Evolutionary conservation across 2,888 invertebrate genomes (phyloP), one percentile per base, ranked within the genome.

Genomic region (Cheilosia grossa): DNA sequence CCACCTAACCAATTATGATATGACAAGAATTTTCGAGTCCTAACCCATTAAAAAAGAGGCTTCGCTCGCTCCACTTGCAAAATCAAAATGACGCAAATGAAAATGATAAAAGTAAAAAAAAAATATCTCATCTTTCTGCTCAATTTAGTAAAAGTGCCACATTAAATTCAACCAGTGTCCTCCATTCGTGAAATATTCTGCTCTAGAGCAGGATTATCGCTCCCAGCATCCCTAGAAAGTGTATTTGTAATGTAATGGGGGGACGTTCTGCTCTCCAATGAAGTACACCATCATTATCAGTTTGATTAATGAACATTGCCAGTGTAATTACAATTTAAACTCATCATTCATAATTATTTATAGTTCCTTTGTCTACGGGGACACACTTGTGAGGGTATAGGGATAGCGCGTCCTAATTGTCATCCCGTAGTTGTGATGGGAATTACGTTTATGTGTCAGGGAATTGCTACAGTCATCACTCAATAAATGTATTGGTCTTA

Each of bases 281-380:
- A 61, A 53, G 72, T 72, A 53, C 61, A 72, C 37, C 61, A 61
- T 72, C 51, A 72, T 72, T 72, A 72, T 72, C 72, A 61, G 72
- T 72, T 72, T 72, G 72, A 72, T 72, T 72, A 72, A 72, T 72
- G 72, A 72, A 42, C 72, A 72, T 72, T 72, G 61, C 72, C 61
- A 72, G 72, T 59, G 61, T 72, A 72, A 72, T 72, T 72, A 72
- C 53, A 72, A 72, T 72, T 72, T 61, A 72, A 72, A 72, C 61
- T 72, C 61, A 72, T 72, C 72, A 72, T 72, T 72, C 61, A 72
- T 72, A 72, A 72, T 72, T 72, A 72, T 72, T 72, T 72, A 72
- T 72, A 72, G 61, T 72, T 61, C 47, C 53, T 61, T 61, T 72
- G 61, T 72, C 72, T 59, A 53, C 30, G 19, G 72, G 59, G 72